phyloP scores from a whole-genome alignment of 2,113 vertebrate species.

The Indri indri region DNA sequence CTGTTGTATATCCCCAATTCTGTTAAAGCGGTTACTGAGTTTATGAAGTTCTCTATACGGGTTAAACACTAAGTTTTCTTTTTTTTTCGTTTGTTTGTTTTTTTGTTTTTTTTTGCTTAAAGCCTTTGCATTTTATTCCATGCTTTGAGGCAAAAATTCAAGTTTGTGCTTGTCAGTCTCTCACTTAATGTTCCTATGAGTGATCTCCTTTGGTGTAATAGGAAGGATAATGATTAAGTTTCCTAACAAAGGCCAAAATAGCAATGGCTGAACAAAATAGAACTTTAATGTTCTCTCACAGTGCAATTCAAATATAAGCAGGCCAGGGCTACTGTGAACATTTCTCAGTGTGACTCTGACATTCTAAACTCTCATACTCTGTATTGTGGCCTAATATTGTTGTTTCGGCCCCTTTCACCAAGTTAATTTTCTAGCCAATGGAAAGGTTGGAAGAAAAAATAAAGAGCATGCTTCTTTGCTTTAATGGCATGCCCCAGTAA shows the following conservation, averaged over 20 bases:
- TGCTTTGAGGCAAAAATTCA: conserved; percentile 26
- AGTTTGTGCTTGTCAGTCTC: neutral
- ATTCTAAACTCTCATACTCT: neutral
- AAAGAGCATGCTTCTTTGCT: neutral
- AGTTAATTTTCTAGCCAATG: neutral
- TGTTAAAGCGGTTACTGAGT: neutral
- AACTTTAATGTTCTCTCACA: conserved; percentile 47
- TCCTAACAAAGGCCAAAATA: conserved; percentile 45
- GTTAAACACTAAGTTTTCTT: neutral
- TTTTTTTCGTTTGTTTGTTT: neutral
- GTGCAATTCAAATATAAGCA: conserved; percentile 19
- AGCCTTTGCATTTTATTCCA: conserved; percentile 4
- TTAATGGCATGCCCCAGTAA: neutral
- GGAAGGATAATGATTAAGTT: conserved; percentile 28
- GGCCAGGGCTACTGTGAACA: neutral
- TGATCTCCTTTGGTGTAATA: neutral
- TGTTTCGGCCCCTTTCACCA: neutral
- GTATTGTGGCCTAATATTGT: neutral
- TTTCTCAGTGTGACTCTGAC: neutral
- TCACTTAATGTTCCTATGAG: neutral
- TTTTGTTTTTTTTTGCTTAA: neutral
- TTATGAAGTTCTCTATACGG: neutral
- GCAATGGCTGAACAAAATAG: neutral
- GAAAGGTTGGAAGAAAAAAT: neutral
- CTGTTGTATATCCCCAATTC: neutral